phyloP scores from a whole-genome alignment of 2,888 invertebrate species.

The Slavum lentiscoides region DNA sequence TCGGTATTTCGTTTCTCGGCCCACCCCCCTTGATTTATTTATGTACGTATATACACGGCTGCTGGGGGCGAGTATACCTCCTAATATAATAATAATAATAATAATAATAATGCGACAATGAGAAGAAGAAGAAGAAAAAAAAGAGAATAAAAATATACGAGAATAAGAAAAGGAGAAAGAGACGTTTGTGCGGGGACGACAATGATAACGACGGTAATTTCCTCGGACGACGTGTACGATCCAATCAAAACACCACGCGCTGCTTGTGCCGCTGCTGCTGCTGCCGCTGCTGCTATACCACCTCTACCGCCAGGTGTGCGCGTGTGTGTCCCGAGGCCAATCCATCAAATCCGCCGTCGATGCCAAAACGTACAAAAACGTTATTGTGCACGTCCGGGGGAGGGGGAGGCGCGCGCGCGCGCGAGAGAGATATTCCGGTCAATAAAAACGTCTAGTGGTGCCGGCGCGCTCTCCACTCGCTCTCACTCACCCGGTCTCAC shows the following conservation, averaged over 20 bases:
- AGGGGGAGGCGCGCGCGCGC: too few species aligned
- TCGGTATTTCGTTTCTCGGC: neutral
- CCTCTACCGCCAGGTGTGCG: slow-evolving; percentile 14
- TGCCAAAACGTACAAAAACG: slow-evolving; percentile 25
- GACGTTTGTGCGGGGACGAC: slow-evolving; percentile 35
- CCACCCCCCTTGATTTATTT: neutral
- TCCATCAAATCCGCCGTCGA: slow-evolving; percentile 41
- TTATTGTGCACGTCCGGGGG: slow-evolving; percentile 45
- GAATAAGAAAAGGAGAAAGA: neutral
- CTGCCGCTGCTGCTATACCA: too few species aligned
- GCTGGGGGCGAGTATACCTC: neutral
- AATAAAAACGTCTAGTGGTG: slow-evolving; percentile 48
- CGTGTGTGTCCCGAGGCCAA: slow-evolving; percentile 43
- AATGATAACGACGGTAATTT: slow-evolving; percentile 36
- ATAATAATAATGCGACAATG: neutral
- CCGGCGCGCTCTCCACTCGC: neutral
- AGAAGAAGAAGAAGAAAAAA: too few species aligned
- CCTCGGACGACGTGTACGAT: neutral
- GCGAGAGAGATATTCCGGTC: slow-evolving; percentile 41
- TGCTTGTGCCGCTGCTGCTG: neutral
- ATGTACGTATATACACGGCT: neutral
- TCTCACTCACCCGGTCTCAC: neutral
- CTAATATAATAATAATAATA: slow-evolving; percentile 28
- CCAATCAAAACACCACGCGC: slow-evolving; percentile 53
- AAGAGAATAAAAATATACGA: too few species aligned